Base-by-base conservation (phyloP, 2,888 invertebrate species). In the Dorcus parallelipipedus region DNA sequence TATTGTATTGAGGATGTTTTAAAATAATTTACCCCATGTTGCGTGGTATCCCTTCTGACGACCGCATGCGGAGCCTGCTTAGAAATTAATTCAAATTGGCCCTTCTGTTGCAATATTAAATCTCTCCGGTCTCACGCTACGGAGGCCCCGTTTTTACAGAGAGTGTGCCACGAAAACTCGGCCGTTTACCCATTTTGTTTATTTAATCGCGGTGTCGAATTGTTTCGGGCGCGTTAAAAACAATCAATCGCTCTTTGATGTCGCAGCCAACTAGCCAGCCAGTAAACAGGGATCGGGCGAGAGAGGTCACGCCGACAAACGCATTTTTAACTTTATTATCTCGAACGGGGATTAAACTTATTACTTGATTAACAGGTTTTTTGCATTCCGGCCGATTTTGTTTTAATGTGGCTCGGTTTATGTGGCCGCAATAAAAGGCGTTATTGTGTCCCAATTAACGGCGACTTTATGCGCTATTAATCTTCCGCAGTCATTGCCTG, bases 261-360 rank as follows among this genome's bases (percentile, higher is more conserved):
- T 33, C 26, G 26, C 26, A 33, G 26, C 26, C 26, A 33, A 7
- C 26, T 7, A 33, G 26, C 26, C 26, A 33, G 26, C 26, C 26
- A 33, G 26, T 33, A 33, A 42, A 42, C 42, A 45, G 20, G 23
- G n/a, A 23, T 9, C 45, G 45, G 20, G 9, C 20, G 20, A 45
- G 57, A 58, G 51, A 59, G 57, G 58, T 57, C 62, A 55, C 45
- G 52, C 65, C 65, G 65, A 65, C 65, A 65, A 65, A 65, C 61
- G 54, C 58, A 60, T 61, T 64, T 65, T 65, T 64, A 65, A 64
- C 58, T 62, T 62, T 62, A 62, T 62, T 60, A 62, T 60, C 56
- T 50, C 62, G 48, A 52, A 43, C 53, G 56, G 51, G 59, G 54
- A 45, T 45, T 45, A 45, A 45, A 45, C 45, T 10, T 45, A 45